Percentiles rank a stretch among this genome's conserved stretches.
These are phyloP conservation scores for Empidonax alnorum DNA, from an alignment of 2,113 vertebrate genomes.

Conservation along the genomic window DNA sequence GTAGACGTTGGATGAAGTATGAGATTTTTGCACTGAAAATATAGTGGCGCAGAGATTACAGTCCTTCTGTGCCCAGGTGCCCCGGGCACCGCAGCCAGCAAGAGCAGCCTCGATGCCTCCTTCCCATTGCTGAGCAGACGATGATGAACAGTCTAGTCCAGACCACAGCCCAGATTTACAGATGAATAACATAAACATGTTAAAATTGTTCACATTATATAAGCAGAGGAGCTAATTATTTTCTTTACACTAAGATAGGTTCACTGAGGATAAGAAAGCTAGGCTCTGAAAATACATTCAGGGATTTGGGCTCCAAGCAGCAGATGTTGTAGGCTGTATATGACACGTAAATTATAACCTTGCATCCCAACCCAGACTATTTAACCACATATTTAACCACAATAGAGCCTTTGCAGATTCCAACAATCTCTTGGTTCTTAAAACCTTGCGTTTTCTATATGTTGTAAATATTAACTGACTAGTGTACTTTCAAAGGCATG, in stretches of 20 bases:
- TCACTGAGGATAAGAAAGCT: background rate
- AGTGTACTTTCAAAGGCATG: background rate
- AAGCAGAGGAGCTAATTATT: background rate
- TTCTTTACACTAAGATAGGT: background rate
- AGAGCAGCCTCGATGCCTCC: background rate
- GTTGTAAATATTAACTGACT: background rate
- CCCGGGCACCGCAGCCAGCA: rapidly evolving
- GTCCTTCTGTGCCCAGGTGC: background rate
- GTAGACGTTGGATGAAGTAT: rapidly evolving
- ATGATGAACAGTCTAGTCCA: background rate
- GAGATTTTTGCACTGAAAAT: background rate
- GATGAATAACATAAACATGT: background rate
- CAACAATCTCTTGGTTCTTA: background rate
- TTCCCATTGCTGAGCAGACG: rapidly evolving
- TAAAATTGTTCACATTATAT: background rate
- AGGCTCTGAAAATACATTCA: background rate
- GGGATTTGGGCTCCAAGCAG: background rate
- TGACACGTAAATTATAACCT: background rate
- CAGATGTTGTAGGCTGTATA: background rate
- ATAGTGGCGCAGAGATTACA: rapidly evolving
- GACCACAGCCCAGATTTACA: background rate
- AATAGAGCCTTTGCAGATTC: background rate
- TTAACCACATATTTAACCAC: background rate
- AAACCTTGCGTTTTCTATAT: background rate
- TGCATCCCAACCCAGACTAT: background rate